Percentiles rank a stretch among this genome's conserved stretches.
These are phyloP conservation scores for Dryoscopus gambensis DNA, from an alignment of 2,113 vertebrate genomes.

Conservation along the genomic window DNA sequence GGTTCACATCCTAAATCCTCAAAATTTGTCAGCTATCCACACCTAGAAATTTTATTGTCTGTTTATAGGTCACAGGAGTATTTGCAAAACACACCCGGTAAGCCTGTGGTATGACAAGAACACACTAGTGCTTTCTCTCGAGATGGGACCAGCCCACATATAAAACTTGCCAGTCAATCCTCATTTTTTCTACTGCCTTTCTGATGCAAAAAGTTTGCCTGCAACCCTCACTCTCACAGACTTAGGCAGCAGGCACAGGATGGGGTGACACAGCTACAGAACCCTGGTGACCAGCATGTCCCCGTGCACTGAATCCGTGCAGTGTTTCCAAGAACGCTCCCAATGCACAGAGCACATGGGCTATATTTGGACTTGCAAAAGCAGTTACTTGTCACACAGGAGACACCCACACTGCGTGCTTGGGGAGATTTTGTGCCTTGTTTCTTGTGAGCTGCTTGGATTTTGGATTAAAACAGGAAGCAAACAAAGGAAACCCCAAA, in stretches of 20 bases:
- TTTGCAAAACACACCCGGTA: neutral
- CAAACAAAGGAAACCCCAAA: neutral
- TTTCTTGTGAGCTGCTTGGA: neutral
- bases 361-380: neutral
- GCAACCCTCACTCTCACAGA: neutral
- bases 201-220: neutral
- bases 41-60: neutral
- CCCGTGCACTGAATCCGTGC: rapidly evolving
- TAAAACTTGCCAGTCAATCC: neutral
- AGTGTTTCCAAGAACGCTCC: neutral
- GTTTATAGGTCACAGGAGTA: neutral
- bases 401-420: neutral
- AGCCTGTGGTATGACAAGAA: neutral
- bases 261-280: neutral
- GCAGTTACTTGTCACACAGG: neutral
- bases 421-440: neutral
- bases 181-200: neutral
- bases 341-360: neutral
- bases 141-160: neutral
- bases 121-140: neutral
- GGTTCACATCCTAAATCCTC: constrained; percentile 8
- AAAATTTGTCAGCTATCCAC: neutral
- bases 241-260: rapidly evolving
- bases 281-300: neutral
- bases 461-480: neutral